Base-by-base conservation (phyloP, 2,797 vertebrate species). In the Acanthurus lineatus region DNA sequence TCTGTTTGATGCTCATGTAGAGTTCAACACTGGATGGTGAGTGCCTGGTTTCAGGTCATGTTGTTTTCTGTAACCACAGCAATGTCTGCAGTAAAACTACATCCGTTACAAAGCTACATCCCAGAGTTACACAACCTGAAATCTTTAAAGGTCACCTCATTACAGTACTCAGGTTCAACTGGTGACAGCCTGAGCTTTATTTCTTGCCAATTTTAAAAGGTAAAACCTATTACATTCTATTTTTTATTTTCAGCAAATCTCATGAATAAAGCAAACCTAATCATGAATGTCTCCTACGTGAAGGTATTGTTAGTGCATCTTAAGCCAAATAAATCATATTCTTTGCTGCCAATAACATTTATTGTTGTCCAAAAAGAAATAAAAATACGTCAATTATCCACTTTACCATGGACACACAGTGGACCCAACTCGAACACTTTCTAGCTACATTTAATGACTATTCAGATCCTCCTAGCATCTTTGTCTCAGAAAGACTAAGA, bases 1-100 rank as follows among this genome's bases (percentile, higher is more conserved):
- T 0, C 96, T 99, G 70, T 99, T 99, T 0, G 98, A 99, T 54
- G 97, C 98, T 25, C 98, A 99, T 0, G 97, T 99, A 82, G 98
- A 99, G 87, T 99, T 99, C 93, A 98, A 94, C 51, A 94, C 94
- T 44, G 97, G 97, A 69, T 99, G 98, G 98, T 99, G 93, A 81
- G 96, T 91, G 56, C 68, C 32, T 11, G 6, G 1, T 17, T 77
- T 53, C 2, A 17, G 2, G 20, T 40, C 0, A 12, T 62, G 7
- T 17, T 14, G 10, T 49, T 42, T 12, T 35, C 38, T 35, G 35
- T 28, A 16, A 47, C 9, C 28, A 19, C 40, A 70, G 32, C 16
- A 22, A 4, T 25, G 12, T 64, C 9, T 58, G 44, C 70, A 51
- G 5, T 15, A 51, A 20, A 45, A 74, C 48, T 15, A 6, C 32